A percentile compares a stretch with the other conserved stretches of the same genome.
These are phyloP conservation scores for Aix galericulata DNA, from an alignment of 2,113 vertebrate genomes.

Conservation along the genomic window DNA sequence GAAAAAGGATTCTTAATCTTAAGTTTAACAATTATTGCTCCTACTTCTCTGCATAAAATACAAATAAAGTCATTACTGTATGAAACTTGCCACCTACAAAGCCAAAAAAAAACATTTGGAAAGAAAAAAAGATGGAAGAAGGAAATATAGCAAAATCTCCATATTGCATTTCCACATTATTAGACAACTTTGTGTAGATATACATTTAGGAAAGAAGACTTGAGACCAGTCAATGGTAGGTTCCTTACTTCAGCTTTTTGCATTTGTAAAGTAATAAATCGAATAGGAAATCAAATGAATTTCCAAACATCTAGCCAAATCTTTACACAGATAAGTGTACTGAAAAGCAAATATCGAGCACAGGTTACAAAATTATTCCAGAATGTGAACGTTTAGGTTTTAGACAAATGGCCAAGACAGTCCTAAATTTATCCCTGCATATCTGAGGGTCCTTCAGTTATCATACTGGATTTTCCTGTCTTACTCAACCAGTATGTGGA, in stretches of 20 bases:
- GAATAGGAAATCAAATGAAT: not conserved
- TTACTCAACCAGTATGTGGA: not conserved
- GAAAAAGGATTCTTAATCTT: not conserved
- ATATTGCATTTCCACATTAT: not conserved
- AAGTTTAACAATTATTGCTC: not conserved
- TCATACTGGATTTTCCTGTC: not conserved
- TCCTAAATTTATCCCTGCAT: not conserved
- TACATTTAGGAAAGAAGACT: not conserved
- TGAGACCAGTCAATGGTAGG: not conserved
- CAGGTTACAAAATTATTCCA: not conserved
- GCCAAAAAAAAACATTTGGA: not conserved
- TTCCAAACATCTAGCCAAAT: not conserved
- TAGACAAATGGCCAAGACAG: not conserved
- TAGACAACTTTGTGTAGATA: not conserved
- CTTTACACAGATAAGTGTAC: not conserved
- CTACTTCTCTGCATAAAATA: not conserved
- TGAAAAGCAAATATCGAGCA: not conserved
- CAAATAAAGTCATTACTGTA: not conserved
- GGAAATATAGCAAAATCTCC: not conserved
- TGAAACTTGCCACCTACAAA: not conserved
- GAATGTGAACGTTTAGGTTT: not conserved
- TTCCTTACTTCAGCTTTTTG: not conserved
- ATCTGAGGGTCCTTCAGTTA: not conserved
- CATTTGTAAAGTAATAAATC: not conserved
- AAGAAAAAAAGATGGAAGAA: not conserved